Conservation (phyloP, 2,113 vertebrate species). For the Platichthys flesus region DNA sequence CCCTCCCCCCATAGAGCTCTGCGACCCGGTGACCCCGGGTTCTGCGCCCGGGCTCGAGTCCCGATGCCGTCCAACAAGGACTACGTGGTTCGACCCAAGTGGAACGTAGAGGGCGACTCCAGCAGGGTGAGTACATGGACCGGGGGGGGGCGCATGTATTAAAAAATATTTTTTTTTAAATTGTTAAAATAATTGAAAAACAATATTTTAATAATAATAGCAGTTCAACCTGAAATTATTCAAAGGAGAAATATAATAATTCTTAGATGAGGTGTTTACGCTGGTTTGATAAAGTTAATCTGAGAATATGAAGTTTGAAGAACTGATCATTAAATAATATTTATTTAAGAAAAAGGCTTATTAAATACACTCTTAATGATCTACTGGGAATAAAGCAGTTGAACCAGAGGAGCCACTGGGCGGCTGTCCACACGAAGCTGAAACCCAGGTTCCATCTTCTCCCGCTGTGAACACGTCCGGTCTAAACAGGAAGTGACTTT, state of each 20-base stretch:
- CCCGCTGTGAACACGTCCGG: too few relatives aligned
- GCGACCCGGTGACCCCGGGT: constrained; percentile 95
- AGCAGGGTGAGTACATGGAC: constrained; percentile 86
- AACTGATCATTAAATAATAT: background rate
- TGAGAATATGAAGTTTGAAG: background rate
- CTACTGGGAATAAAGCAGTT: too few relatives aligned
- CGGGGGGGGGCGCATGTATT: background rate
- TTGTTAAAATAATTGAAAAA: too few relatives aligned
- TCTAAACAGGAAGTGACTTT: too few relatives aligned
- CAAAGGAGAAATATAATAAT: too few relatives aligned
- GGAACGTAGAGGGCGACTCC: constrained; percentile 95
- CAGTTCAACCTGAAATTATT: too few relatives aligned
- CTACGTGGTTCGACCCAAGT: constrained; percentile 97
- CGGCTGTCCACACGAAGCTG: too few relatives aligned
- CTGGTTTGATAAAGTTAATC: background rate
- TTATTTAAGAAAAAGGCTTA: background rate
- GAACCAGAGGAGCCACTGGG: too few relatives aligned
- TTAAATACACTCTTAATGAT: background rate
- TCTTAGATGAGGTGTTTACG: background rate
- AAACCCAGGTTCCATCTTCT: background rate
- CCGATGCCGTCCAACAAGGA: constrained; percentile 99
- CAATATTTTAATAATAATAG: too few relatives aligned
- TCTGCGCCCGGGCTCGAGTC: constrained; percentile 94
- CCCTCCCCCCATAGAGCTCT: constrained; percentile 84
- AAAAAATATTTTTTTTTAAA: too few relatives aligned